Evolutionary conservation across 2,113 vertebrate species (phyloP).

Genomic region (Ammospiza caudacuta): DNA sequence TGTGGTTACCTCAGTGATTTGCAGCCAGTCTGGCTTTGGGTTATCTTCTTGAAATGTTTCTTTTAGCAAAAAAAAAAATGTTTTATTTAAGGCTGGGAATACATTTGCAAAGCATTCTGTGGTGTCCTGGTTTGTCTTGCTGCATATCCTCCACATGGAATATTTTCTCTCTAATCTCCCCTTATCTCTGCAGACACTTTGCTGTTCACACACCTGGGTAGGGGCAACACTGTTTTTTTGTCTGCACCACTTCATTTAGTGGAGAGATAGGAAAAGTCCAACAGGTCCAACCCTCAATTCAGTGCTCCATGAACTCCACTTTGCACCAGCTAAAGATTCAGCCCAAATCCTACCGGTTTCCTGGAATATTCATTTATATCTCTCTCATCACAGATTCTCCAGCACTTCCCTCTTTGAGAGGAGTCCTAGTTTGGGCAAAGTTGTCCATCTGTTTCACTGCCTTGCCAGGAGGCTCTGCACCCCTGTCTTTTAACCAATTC

Average conservation of each 20-base stretch:
- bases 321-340: background rate
- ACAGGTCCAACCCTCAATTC: background rate
- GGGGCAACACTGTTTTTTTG: background rate
- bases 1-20: background rate
- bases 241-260: background rate
- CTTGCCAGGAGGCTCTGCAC: background rate
- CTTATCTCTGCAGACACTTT: background rate
- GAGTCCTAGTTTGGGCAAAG: background rate
- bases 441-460: background rate
- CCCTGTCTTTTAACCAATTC: background rate
- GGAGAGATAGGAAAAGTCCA: background rate
- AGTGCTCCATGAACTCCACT: background rate
- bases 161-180: background rate
- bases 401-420: background rate
- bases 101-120: background rate
- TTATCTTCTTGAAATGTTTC: background rate
- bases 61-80: background rate
- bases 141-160: background rate
- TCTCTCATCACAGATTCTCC: background rate
- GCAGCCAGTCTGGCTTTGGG: background rate
- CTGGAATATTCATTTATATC: background rate
- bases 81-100: slow-evolving; percentile 16
- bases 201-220: background rate
- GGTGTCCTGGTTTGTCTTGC: background rate
- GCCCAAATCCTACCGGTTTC: background rate